Percentiles rank a stretch among this genome's conserved stretches.
Conservation (phyloP, 2,113 vertebrate species). For the Merops nubicus region DNA sequence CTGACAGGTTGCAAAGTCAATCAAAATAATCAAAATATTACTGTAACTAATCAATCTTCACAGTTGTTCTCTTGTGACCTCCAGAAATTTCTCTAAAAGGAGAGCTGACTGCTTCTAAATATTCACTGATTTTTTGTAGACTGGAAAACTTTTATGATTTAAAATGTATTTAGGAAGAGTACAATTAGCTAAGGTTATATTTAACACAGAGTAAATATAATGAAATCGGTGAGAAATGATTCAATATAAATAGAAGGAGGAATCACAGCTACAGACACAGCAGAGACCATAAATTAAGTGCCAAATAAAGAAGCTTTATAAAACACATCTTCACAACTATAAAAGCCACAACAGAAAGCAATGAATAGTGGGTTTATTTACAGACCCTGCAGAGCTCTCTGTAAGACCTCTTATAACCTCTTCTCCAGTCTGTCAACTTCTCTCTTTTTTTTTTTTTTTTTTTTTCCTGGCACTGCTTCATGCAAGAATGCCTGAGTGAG, state of each 20-base stretch:
- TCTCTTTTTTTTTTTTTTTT: background rate
- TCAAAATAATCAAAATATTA: background rate
- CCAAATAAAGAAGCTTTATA: background rate
- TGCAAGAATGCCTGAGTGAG: background rate
- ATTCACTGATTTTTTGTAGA: background rate
- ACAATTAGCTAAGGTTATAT: background rate
- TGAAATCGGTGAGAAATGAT: background rate
- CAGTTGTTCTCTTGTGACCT: background rate
- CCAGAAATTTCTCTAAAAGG: background rate
- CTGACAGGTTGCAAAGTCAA: background rate
- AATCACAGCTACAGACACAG: background rate
- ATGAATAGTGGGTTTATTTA: background rate
- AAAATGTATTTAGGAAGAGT: background rate
- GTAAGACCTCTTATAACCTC: background rate
- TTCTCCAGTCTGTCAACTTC: background rate
- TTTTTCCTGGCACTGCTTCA: background rate
- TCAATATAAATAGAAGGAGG: background rate
- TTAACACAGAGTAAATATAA: slow-evolving; percentile 2
- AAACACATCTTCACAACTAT: background rate
- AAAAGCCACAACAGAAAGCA: background rate
- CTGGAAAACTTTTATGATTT: background rate
- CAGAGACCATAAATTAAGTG: background rate
- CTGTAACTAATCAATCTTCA: background rate
- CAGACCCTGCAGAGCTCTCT: background rate
- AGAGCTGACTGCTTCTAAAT: background rate